Conservation (phyloP, 1,140 invertebrate species). For the Microvelia longipes region DNA sequence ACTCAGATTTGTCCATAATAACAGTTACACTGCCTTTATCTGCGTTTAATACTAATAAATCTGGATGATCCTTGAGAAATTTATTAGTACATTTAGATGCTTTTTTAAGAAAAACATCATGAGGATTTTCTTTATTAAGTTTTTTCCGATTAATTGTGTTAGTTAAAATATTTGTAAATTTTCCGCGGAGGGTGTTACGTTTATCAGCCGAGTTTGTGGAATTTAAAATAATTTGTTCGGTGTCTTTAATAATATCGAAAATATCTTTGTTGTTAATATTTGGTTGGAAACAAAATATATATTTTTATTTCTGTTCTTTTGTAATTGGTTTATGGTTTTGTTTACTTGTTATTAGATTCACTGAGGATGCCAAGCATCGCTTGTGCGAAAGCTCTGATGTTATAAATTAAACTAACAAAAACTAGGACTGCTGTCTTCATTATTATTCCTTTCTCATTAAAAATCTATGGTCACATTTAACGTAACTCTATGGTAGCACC, state of each 20-base stretch:
- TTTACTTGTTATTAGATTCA: too few species aligned
- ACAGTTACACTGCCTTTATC: not conserved
- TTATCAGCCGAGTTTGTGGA: not conserved
- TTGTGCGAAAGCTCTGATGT: too few species aligned
- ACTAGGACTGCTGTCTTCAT: too few species aligned
- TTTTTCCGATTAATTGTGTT: not conserved
- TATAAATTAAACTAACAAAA: too few species aligned
- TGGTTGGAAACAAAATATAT: not conserved
- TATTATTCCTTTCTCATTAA: too few species aligned
- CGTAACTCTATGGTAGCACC: too few species aligned
- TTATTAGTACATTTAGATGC: not conserved
- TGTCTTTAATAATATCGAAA: not conserved
- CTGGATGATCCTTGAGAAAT: not conserved
- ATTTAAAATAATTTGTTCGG: not conserved
- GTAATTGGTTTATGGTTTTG: too few species aligned
- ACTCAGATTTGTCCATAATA: not conserved
- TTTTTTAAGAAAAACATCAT: not conserved
- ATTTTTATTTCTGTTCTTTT: too few species aligned
- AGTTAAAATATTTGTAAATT: not conserved
- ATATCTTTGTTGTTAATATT: not conserved
- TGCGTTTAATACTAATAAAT: not conserved
- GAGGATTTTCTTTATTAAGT: not conserved
- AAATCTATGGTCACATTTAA: too few species aligned
- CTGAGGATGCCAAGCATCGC: too few species aligned
- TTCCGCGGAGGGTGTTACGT: not conserved